A percentile compares a stretch with the other conserved stretches of the same genome.
These are phyloP conservation scores for Centropristis striata DNA, from an alignment of 2,113 vertebrate genomes.

Conservation along the genomic window DNA sequence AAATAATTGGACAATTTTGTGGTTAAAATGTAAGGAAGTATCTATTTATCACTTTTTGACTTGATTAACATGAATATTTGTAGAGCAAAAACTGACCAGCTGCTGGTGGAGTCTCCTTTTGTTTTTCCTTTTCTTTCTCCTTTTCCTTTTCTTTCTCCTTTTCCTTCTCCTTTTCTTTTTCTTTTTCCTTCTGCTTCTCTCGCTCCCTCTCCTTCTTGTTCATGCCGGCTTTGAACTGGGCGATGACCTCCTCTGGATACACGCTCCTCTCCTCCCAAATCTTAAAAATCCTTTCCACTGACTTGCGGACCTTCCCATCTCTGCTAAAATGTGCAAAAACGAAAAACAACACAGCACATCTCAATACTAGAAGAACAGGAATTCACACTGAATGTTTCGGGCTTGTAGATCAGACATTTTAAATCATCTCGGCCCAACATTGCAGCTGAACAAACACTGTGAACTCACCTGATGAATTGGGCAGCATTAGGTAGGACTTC, in stretches of 20 bases:
- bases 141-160: slow-evolving; percentile 54
- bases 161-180: slow-evolving; percentile 49
- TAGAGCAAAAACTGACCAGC: slow-evolving; percentile 68
- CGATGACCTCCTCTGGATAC: slow-evolving; percentile 94
- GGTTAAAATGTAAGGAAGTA: not conserved
- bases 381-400: not conserved
- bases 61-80: not conserved
- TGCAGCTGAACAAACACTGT: not conserved
- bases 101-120: slow-evolving; percentile 56
- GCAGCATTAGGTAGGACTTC: slow-evolving; percentile 94
- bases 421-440: not conserved
- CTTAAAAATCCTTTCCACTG: slow-evolving; percentile 95
- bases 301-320: slow-evolving; percentile 94
- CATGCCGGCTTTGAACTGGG: slow-evolving; percentile 88
- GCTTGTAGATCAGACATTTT: not conserved
- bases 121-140: slow-evolving; percentile 56
- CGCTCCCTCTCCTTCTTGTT: slow-evolving; percentile 80
- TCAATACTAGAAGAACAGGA: not conserved
- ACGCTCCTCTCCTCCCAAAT: slow-evolving; percentile 98
- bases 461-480: slow-evolving; percentile 93
- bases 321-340: slow-evolving; percentile 77
- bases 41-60: slow-evolving; percentile 1
- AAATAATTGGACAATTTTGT: not conserved
- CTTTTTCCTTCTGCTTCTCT: slow-evolving; percentile 71
- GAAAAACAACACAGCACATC: not conserved